Evolutionary conservation across 2,888 invertebrate genomes (phyloP).

Genomic region (Tenthredo notha): DNA sequence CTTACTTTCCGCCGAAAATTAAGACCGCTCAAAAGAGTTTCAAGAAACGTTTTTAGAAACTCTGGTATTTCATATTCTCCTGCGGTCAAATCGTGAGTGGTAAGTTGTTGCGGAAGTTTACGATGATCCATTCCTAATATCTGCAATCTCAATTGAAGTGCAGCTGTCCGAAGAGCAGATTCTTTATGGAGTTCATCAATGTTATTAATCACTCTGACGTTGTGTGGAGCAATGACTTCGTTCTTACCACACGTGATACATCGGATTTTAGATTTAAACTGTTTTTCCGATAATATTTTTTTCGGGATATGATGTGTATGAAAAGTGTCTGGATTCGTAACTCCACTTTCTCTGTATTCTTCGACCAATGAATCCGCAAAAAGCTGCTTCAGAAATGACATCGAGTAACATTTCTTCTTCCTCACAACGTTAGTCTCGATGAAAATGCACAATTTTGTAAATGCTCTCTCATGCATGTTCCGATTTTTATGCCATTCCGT

Average conservation of each 20-base stretch:
- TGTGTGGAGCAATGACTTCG: background rate
- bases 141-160: background rate
- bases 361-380: background rate
- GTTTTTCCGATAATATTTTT: background rate
- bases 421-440: background rate
- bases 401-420: background rate
- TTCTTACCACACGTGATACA: background rate
- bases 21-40: constrained; percentile 53
- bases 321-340: background rate
- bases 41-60: constrained; percentile 50
- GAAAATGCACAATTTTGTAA: background rate
- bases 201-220: background rate
- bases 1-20: constrained; percentile 53
- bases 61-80: constrained; percentile 57
- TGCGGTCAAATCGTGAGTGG: constrained; percentile 13
- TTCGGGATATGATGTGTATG: background rate
- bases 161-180: background rate
- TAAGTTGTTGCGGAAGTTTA: background rate
- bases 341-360: background rate
- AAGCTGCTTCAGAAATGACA: background rate
- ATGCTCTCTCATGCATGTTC: background rate
- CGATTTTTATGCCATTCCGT: constrained; percentile 6
- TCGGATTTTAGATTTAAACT: background rate
- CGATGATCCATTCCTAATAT: background rate
- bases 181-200: background rate